Evolutionary conservation across 2,113 vertebrate genomes (phyloP), one percentile per base, ranked within the genome.

Genomic region (Corvus hawaiiensis): DNA sequence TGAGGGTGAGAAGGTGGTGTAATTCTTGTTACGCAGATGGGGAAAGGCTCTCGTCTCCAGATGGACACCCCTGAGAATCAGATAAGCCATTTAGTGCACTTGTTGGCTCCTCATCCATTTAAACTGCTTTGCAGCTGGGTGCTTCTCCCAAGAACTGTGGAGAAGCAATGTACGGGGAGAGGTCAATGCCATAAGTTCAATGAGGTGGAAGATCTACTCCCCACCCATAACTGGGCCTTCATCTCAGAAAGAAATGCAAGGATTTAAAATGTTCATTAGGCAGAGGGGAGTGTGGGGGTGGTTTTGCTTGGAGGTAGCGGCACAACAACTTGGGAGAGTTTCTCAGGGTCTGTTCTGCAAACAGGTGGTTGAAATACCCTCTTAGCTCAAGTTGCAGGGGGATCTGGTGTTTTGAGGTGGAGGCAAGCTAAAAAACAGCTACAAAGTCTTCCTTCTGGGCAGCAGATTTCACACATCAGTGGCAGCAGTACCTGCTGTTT

Each of bases 31-130:
- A 86, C 0, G 2, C 78, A 95, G 90, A 92, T 79, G 84, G 87
- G 63, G 56, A 92, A 94, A 86, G 84, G 83, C 93, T 95, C 68
- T 71, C 78, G 71, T 46, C 83, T 96, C 91, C 95, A 96, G 93
- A 95, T 94, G 96, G 96, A 61, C 86, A 91, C 64, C 48, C 44
- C 68, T 63, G 90, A 73, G 96, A 95, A 93, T 93, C 77, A 94
- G 88, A 79, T 97, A 97, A 97, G 72, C 91, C 94, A 71, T 93
- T 97, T 97, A 97, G 82, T 6, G 5, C 77, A 54, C 84, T 81
- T 72, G 83, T 67, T 95, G 85, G n/a, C 48, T 93, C 64, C 27
- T 69, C 72, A 84, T 78, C 73, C 23, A 66, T 91, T 92, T 89
- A 94, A 95, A 97, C 73, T 54, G 86, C 75, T 94, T 93, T 94